Percentiles rank a stretch among this genome's conserved stretches.
Conservation (phyloP, 2,113 vertebrate genomes). For the Gymnocephalus cernua region DNA sequence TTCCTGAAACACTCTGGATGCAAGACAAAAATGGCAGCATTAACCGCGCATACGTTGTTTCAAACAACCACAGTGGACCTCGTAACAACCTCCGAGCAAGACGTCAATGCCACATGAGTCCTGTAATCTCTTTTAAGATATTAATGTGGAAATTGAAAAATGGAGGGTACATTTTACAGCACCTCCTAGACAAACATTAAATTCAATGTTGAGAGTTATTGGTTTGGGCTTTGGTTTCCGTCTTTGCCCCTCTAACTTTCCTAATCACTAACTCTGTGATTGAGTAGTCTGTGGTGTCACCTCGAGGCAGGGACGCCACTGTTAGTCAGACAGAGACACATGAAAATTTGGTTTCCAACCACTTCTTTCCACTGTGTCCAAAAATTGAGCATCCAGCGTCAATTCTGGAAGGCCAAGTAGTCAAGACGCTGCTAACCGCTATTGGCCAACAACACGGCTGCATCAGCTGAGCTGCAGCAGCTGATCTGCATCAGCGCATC, state of each 20-base stretch:
- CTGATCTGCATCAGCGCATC: too few relatives aligned
- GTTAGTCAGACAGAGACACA: conserved; percentile 17
- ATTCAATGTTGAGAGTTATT: conserved; percentile 61
- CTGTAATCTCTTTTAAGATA: conserved; percentile 49
- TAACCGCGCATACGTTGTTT: conserved; percentile 3
- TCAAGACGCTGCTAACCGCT: too few relatives aligned
- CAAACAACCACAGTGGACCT: not conserved
- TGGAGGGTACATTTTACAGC: conserved; percentile 44
- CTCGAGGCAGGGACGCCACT: not conserved
- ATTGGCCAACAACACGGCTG: too few relatives aligned
- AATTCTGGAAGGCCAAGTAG: too few relatives aligned
- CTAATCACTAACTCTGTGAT: conserved; percentile 39
- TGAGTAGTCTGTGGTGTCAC: conserved; percentile 32
- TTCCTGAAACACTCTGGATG: conserved; percentile 21
- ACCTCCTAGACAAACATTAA: conserved; percentile 53
- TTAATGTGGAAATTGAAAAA: conserved; percentile 59
- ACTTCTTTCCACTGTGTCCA: conserved; percentile 8
- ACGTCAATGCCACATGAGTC: conserved; percentile 16
- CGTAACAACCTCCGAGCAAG: conserved; percentile 14
- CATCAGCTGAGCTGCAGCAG: too few relatives aligned
- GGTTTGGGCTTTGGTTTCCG: conserved; percentile 57
- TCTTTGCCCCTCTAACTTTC: conserved; percentile 25
- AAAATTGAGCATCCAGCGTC: too few relatives aligned
- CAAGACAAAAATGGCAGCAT: not conserved
- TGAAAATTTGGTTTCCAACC: conserved; percentile 23